Percentiles rank a stretch among this genome's conserved stretches.
phyloP scores from a whole-genome alignment of 2,888 invertebrate species.

The Heliconius aoede region DNA sequence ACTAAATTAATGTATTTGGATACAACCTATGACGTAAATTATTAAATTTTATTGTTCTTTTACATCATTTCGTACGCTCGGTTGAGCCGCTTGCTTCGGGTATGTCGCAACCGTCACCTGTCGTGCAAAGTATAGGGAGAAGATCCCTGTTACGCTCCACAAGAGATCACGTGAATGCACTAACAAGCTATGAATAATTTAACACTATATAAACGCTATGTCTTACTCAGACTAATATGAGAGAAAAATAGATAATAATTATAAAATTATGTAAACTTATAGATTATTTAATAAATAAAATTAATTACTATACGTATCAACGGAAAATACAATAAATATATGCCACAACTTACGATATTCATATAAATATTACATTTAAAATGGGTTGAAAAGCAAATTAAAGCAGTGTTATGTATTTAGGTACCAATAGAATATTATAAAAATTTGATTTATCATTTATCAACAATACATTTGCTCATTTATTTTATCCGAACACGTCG shows the following conservation, averaged over 20 bases:
- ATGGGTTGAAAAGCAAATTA: slow-evolving; percentile 43
- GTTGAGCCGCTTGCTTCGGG: background rate
- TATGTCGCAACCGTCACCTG: background rate
- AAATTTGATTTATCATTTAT: too few species aligned
- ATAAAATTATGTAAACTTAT: slow-evolving; percentile 13
- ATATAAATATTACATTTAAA: slow-evolving; percentile 32
- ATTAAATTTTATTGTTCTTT: slow-evolving; percentile 13
- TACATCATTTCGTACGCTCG: background rate
- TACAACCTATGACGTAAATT: background rate
- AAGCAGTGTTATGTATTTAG: slow-evolving; percentile 31
- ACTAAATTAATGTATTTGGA: background rate
- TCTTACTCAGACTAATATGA: slow-evolving; percentile 40
- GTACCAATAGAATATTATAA: too few species aligned
- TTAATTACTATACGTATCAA: slow-evolving; percentile 1
- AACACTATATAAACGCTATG: slow-evolving; percentile 47
- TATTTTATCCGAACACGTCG: too few species aligned
- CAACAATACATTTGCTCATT: too few species aligned
- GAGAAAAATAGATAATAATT: slow-evolving; percentile 34
- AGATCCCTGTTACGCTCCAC: slow-evolving; percentile 54
- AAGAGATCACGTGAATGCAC: slow-evolving; percentile 59
- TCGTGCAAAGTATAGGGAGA: background rate
- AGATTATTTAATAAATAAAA: slow-evolving; percentile 24
- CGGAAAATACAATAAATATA: slow-evolving; percentile 2
- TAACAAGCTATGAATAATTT: slow-evolving; percentile 59
- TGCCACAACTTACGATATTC: background rate